Evolutionary conservation across 2,888 invertebrate genomes (phyloP).

Genomic region (Priocnemis perturbator): DNA sequence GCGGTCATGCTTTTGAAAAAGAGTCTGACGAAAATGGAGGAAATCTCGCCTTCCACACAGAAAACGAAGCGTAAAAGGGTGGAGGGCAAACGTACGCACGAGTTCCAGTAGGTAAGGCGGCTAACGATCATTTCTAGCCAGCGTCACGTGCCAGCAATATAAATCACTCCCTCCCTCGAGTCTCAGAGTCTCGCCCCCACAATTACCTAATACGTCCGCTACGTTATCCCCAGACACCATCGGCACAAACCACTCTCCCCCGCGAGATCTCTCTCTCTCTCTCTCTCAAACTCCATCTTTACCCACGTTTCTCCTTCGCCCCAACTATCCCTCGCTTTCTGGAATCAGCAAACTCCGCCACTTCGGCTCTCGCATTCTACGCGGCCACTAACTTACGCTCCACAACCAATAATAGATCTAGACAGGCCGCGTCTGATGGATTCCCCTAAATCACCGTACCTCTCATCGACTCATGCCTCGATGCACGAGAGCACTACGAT

Average conservation of each 20-base stretch:
- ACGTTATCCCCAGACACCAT: constrained; percentile 63
- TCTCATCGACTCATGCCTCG: constrained; percentile 29
- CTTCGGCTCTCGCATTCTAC: constrained; percentile 30
- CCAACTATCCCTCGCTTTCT: too few relatives aligned
- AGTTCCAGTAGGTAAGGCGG: constrained; percentile 42
- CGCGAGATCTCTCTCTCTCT: constrained; percentile 20
- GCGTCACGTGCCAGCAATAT: constrained; percentile 72
- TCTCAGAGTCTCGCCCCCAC: constrained; percentile 57
- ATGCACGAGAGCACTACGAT: neutral
- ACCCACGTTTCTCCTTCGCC: constrained; percentile 14
- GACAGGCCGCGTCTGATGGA: constrained; percentile 50
- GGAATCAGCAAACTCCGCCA: constrained; percentile 20
- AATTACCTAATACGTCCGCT: constrained; percentile 70
- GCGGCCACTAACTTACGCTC: constrained; percentile 60
- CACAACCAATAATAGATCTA: constrained; percentile 63
- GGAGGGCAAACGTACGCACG: constrained; percentile 14
- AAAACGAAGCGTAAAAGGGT: too few relatives aligned
- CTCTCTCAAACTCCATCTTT: constrained; percentile 8
- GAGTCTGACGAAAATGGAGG: too few relatives aligned
- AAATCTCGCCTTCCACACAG: too few relatives aligned
- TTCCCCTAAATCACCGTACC: constrained; percentile 53
- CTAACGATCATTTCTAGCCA: constrained; percentile 70
- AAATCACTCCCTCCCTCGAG: constrained; percentile 63
- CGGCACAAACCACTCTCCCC: constrained; percentile 48
- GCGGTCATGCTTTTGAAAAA: too few relatives aligned